Evolutionary conservation across 1,140 invertebrate genomes (phyloP).

Genomic region (Aphelenchoides fujianensis): DNA sequence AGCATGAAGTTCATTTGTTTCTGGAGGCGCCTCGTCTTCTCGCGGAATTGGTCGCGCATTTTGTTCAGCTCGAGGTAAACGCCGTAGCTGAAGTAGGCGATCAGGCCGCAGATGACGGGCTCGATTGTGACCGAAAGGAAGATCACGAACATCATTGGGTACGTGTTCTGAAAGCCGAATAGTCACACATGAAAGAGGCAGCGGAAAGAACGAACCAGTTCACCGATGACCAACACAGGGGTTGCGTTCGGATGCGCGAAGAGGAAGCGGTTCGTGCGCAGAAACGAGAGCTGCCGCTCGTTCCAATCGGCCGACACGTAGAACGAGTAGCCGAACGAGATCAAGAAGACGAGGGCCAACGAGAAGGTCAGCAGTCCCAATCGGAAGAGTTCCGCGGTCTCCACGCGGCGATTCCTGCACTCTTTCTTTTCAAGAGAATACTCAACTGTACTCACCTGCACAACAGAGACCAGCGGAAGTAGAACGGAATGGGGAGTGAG

Average conservation of each 20-base stretch:
- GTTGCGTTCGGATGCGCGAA: not conserved
- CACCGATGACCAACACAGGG: not conserved
- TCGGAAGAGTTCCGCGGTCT: not conserved
- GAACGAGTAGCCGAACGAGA: not conserved
- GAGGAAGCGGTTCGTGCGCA: not conserved
- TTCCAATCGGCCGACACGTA: not conserved
- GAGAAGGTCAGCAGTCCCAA: not conserved
- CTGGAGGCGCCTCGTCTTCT: not conserved
- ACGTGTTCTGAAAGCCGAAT: conserved; percentile 8
- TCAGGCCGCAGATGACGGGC: not conserved
- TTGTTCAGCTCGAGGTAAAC: conserved; percentile 2
- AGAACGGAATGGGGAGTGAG: not conserved
- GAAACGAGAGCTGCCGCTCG: not conserved
- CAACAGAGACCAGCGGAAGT: not conserved
- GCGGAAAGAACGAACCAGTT: not conserved
- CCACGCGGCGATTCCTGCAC: not conserved
- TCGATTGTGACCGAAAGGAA: not conserved
- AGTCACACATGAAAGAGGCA: too few species aligned
- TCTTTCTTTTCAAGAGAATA: not conserved
- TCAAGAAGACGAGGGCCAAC: not conserved
- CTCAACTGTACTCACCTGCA: not conserved
- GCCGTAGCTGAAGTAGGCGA: not conserved
- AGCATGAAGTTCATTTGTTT: conserved; percentile 6
- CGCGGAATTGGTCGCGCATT: not conserved
- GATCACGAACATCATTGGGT: not conserved